A percentile compares a stretch with the other conserved stretches of the same genome.
phyloP scores from a whole-genome alignment of 2,888 invertebrate genomes.

The Smittia aterrima region DNA sequence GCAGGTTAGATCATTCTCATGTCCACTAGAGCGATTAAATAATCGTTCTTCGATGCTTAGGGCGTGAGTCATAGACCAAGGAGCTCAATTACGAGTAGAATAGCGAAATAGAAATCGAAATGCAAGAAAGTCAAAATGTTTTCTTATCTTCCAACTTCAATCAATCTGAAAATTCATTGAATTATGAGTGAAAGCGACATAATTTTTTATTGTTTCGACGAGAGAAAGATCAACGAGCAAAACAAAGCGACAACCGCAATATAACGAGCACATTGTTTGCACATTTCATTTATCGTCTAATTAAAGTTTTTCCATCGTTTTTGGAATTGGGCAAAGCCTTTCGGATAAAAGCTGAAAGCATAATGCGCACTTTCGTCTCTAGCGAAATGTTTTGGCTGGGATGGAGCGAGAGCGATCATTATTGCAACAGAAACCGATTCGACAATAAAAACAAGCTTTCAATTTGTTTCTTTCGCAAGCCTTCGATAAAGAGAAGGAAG shows the following conservation, averaged over 20 bases:
- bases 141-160: neutral
- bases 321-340: neutral
- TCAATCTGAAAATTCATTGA: neutral
- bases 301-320: slow-evolving; percentile 21
- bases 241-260: slow-evolving; percentile 1
- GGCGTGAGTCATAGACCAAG: neutral
- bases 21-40: neutral
- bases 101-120: neutral
- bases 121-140: neutral
- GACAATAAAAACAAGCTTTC: slow-evolving; percentile 29
- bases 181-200: slow-evolving; percentile 34
- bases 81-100: neutral
- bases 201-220: slow-evolving; percentile 3
- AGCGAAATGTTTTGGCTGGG: neutral
- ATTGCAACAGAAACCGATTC: neutral
- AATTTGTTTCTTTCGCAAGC: slow-evolving; percentile 14
- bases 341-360: neutral
- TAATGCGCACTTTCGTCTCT: neutral
- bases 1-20: slow-evolving; percentile 9
- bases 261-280: slow-evolving; percentile 20
- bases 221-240: neutral
- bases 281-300: slow-evolving; percentile 8
- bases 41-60: neutral
- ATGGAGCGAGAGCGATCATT: neutral
- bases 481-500: neutral